Conservation (phyloP, 2,888 invertebrate species). For the Nephrotoma appendiculata region DNA sequence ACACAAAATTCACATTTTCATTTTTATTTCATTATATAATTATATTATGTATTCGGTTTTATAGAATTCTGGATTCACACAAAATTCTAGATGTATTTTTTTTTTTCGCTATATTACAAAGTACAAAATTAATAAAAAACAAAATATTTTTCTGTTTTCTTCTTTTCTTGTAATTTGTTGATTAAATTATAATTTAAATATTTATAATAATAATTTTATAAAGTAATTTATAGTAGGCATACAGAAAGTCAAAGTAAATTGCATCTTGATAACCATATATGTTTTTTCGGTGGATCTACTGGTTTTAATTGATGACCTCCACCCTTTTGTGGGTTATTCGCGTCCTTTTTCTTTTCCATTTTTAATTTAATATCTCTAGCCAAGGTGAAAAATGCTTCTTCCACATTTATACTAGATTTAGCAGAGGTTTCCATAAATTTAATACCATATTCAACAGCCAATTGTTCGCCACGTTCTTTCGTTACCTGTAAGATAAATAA, state of each 20-base stretch:
- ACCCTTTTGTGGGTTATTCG: slow-evolving; percentile 75
- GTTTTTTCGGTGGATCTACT: slow-evolving; percentile 64
- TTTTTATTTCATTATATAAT: not conserved
- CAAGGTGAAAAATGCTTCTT: slow-evolving; percentile 93
- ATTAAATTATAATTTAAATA: not conserved
- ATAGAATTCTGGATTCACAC: not conserved
- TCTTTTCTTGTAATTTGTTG: not conserved
- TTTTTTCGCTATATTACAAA: not conserved
- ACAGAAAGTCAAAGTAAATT: slow-evolving; percentile 64
- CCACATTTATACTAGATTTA: slow-evolving; percentile 94
- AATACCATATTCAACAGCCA: slow-evolving; percentile 95
- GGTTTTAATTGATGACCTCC: slow-evolving; percentile 70
- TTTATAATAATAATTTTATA: not conserved
- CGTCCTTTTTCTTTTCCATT: slow-evolving; percentile 85
- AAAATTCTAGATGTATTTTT: not conserved
- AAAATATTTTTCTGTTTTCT: not conserved
- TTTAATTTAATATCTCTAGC: slow-evolving; percentile 96
- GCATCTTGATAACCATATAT: slow-evolving; percentile 78
- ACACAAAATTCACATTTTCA: not conserved
- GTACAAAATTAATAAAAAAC: not conserved
- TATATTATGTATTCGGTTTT: not conserved
- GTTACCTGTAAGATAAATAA: slow-evolving; percentile 46
- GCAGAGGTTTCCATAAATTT: slow-evolving; percentile 99
- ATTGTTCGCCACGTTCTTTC: slow-evolving; percentile 89
- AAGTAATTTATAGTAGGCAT: not conserved